Base-by-base conservation (phyloP, 2,113 vertebrate species). In the Hippoglossus stenolepis region DNA sequence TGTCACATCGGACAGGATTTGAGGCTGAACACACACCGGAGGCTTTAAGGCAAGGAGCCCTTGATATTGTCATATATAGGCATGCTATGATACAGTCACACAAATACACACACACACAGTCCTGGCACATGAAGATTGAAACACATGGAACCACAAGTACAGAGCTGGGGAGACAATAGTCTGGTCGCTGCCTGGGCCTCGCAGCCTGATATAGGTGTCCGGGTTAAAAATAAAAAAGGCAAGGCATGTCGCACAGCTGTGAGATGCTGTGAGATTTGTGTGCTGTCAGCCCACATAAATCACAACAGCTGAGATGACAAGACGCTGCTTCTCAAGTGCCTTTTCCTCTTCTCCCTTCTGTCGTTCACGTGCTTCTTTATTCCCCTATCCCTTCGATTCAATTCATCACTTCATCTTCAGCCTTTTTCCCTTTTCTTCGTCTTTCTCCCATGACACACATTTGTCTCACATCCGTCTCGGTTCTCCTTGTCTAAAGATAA, bases 261-360 rank as follows among this genome's bases (percentile, higher is more conserved):
- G 91, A 86, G 93, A 92, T 84, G 82, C 90, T 89, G 87, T 65
- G 79, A 93, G 93, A 93, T 94, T 87, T 81, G 2, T 91, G 87
- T 93, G 93, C 88, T 93, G 91, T 92, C 94, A 93, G 94, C 87
- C 93, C 65, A 38, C 85, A 88, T 92, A 93, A 94, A 96, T 93
- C 93, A 72, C 92, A 94, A 95, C 95, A 97, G 96, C 96, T 96
- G 96, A 96, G 92, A 94, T 92, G 94, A 94, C 93, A 92, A 75
- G 88, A 67, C 61, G 65, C 69, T 66, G 61, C 62, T 69, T 80
- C 56, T 80, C 28, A 70, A 77, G 77, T 80, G 70, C 43, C 75
- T 80, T 73, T 76, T 70, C 63, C 75, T 75, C 54, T 72, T 75
- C 86, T 80, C 76, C 69, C 58, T 66, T 28, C 53, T 38, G 66